phyloP scores from a whole-genome alignment of 64 coral and sea anemone genomes.

The Pachyseris speciosa region DNA sequence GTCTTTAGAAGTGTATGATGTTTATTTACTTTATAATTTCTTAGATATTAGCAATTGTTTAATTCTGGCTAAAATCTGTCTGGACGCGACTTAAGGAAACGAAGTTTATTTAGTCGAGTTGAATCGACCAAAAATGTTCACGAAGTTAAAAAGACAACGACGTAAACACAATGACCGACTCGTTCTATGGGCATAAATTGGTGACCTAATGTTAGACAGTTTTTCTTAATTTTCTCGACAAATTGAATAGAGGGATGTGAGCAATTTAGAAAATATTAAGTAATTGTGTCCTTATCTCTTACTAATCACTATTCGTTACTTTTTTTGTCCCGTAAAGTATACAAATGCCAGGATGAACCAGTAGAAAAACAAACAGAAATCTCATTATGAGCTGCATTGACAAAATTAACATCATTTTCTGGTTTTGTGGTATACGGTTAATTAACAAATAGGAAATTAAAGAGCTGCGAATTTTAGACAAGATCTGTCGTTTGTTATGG shows the following conservation, averaged over 20 bases:
- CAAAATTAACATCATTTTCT: background rate
- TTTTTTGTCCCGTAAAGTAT: background rate
- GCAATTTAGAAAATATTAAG: background rate
- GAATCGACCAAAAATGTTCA: too few species aligned
- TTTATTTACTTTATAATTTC: too few species aligned
- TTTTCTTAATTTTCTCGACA: background rate
- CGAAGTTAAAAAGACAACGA: too few species aligned
- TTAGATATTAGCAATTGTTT: too few species aligned
- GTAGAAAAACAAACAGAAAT: background rate
- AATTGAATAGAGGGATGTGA: background rate
- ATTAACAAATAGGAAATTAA: conserved; percentile 24
- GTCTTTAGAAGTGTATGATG: too few species aligned
- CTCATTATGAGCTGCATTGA: background rate
- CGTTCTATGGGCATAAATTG: too few species aligned
- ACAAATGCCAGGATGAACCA: background rate
- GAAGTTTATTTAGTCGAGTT: too few species aligned
- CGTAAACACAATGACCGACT: too few species aligned
- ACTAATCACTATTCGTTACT: background rate
- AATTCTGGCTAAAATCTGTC: too few species aligned
- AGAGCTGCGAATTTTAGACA: background rate
- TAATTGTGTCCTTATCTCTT: background rate
- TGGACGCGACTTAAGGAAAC: too few species aligned
- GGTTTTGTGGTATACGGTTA: background rate
- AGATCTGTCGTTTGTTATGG: background rate
- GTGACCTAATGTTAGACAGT: too few species aligned